Conservation (phyloP, 2,113 vertebrate genomes). For the Hyperopisus bebe region DNA sequence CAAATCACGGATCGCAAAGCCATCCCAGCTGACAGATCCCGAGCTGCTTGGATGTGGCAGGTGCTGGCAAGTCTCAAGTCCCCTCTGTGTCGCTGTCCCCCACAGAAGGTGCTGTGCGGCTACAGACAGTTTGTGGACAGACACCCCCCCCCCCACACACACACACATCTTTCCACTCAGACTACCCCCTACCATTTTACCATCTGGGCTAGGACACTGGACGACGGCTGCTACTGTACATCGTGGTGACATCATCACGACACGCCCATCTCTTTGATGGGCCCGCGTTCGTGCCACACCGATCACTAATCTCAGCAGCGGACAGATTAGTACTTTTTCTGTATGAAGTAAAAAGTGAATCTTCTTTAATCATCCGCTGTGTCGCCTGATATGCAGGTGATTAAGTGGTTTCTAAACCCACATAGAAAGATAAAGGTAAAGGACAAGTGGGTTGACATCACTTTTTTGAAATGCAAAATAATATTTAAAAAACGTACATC, state of each 20-base stretch:
- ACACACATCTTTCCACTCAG: constrained; percentile 30
- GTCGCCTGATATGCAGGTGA: background rate
- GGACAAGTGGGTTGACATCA: background rate
- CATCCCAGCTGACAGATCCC: background rate
- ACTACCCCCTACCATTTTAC: constrained; percentile 29
- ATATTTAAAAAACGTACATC: background rate
- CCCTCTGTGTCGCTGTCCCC: background rate
- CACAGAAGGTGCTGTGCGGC: constrained; percentile 38
- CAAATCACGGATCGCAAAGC: background rate
- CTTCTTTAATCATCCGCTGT: background rate
- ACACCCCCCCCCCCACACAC: constrained; percentile 32
- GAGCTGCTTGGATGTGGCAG: background rate
- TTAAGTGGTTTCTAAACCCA: background rate
- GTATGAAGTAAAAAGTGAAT: background rate
- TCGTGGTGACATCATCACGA: constrained; percentile 31
- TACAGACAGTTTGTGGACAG: constrained; percentile 41
- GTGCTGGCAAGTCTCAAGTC: background rate
- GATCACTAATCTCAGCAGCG: background rate
- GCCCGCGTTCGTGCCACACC: background rate
- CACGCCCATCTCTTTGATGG: background rate
- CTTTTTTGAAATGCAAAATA: constrained; percentile 8
- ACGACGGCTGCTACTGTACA: constrained; percentile 29
- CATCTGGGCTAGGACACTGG: constrained; percentile 33
- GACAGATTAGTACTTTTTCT: background rate
- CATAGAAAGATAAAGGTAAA: constrained; percentile 1